phyloP scores from a whole-genome alignment of 2,797 vertebrate genomes.

The Oophaga sylvatica region DNA sequence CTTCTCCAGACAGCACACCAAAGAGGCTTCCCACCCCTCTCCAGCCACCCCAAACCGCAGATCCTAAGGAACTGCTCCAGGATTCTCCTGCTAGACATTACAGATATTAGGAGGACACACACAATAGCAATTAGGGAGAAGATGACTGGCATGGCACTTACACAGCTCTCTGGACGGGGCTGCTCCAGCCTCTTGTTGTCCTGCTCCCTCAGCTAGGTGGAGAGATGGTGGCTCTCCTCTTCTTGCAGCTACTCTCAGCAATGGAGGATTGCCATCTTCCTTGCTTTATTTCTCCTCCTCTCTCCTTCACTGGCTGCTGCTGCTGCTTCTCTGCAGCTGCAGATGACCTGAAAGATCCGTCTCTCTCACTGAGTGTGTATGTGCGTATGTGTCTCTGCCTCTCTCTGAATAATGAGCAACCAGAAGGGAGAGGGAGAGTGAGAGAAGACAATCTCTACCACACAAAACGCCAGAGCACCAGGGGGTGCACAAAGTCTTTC shows the following conservation, averaged over 20 bases:
- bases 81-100: background rate
- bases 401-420: constrained; percentile 97
- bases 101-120: background rate
- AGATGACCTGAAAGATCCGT: constrained; percentile 99
- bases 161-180: constrained; percentile 74
- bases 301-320: constrained; percentile 78
- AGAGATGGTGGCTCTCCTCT: constrained; percentile 71
- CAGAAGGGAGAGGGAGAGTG: constrained; percentile 82
- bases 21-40: constrained; percentile 52
- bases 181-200: constrained; percentile 70
- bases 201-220: constrained; percentile 73
- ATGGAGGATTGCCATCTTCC: constrained; percentile 99
- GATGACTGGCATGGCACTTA: constrained; percentile 76
- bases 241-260: constrained; percentile 91
- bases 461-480: constrained; percentile 76
- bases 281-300: constrained; percentile 82
- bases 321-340: constrained; percentile 84
- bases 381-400: constrained; percentile 63
- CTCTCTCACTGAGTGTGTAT: constrained; percentile 77
- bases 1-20: constrained; percentile 53
- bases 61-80: background rate
- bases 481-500: constrained; percentile 97
- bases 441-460: constrained; percentile 74
- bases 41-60: constrained; percentile 41
- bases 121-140: constrained; percentile 70